Conservation (phyloP, 2,113 vertebrate genomes). For the Clarias gariepinus region DNA sequence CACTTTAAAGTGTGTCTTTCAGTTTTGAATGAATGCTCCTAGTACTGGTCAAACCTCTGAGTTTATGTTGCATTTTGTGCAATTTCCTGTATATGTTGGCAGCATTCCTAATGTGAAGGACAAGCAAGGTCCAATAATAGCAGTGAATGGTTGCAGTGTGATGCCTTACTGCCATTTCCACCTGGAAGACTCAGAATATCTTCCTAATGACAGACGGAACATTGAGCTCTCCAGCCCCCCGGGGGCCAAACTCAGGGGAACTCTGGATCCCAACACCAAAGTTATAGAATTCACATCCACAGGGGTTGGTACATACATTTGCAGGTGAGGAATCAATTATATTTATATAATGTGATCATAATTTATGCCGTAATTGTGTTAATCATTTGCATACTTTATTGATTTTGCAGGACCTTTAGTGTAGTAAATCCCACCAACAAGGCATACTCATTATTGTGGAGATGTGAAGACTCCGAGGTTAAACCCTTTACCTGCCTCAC, state of each 20-base stretch:
- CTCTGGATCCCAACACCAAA: slow-evolving; percentile 71
- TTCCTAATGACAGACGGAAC: slow-evolving; percentile 62
- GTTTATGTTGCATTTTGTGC: not conserved
- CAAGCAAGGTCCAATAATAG: slow-evolving; percentile 65
- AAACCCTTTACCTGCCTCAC: slow-evolving; percentile 79
- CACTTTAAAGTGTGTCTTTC: not conserved
- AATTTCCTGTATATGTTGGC: slow-evolving; percentile 7
- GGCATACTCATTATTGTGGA: slow-evolving; percentile 82
- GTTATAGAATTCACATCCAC: slow-evolving; percentile 80
- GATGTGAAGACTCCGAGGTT: slow-evolving; percentile 70
- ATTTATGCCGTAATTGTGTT: not conserved
- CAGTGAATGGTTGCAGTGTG: slow-evolving; percentile 73
- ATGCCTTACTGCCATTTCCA: slow-evolving; percentile 83
- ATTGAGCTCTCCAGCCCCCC: slow-evolving; percentile 61
- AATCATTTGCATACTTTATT: not conserved
- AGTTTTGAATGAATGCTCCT: not conserved
- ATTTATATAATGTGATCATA: not conserved
- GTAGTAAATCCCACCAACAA: slow-evolving; percentile 83
- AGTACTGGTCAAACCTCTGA: not conserved
- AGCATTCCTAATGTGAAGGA: slow-evolving; percentile 83
- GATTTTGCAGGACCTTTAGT: slow-evolving; percentile 74
- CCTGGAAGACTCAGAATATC: slow-evolving; percentile 83
- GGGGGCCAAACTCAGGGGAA: slow-evolving; percentile 32
- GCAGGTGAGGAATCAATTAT: slow-evolving; percentile 65
- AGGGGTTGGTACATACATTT: slow-evolving; percentile 67